Conservation (phyloP, 2,797 vertebrate species). For the Acrocephalus scirpaceus region DNA sequence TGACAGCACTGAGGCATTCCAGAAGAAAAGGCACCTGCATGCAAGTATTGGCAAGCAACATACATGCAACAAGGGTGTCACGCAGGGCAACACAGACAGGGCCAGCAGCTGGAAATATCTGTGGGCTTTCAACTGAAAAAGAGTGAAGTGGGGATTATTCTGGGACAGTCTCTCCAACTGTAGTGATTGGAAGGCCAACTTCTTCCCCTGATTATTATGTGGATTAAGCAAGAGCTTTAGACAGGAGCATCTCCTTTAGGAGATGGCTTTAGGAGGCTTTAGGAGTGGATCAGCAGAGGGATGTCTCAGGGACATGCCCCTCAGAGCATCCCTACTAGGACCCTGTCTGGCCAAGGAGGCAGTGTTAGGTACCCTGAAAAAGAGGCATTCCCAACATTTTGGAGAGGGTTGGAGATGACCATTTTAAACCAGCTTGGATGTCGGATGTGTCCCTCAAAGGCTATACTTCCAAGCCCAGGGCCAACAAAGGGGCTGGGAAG, state of each 20-base stretch:
- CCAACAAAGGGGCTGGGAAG: not conserved
- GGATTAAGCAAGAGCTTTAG: not conserved
- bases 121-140: not conserved
- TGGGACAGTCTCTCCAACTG: not conserved
- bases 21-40: not conserved
- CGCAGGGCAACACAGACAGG: not conserved
- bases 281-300: not conserved
- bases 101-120: not conserved
- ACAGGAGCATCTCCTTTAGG: not conserved
- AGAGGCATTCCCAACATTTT: not conserved
- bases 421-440: not conserved
- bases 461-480: not conserved
- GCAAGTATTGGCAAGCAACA: not conserved
- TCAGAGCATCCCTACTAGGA: not conserved
- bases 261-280: too few species aligned
- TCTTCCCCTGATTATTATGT: not conserved
- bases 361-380: not conserved
- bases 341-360: not conserved
- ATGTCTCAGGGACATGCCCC: not conserved
- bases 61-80: not conserved
- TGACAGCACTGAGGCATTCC: not conserved
- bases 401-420: not conserved
- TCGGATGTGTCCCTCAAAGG: not conserved
- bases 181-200: not conserved
- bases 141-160: not conserved